Percentiles rank a stretch among this genome's conserved stretches.
phyloP scores from a whole-genome alignment of 2,797 vertebrate genomes.

The Moxostoma hubbsi region DNA sequence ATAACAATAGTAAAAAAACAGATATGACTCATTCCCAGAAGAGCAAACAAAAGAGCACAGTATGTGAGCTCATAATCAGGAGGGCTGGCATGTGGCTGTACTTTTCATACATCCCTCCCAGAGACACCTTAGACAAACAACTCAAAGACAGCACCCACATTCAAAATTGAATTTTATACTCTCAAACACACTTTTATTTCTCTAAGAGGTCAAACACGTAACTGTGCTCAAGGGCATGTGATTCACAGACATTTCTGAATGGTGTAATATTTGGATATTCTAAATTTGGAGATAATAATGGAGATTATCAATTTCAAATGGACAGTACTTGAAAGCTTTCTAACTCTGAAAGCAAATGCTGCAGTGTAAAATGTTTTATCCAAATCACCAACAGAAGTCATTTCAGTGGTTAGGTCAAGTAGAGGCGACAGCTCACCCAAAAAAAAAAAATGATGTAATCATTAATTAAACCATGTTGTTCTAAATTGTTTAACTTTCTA shows the following conservation, averaged over 20 bases:
- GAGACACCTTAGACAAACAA: constrained; percentile 40
- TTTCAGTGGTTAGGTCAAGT: too few relatives aligned
- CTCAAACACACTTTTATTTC: constrained; percentile 11
- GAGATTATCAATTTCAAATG: background rate
- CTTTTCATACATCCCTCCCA: background rate
- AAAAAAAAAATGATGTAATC: too few relatives aligned
- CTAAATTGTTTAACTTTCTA: too few relatives aligned
- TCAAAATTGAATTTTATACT: constrained; percentile 30
- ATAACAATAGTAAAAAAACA: constrained; percentile 41
- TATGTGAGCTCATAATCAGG: constrained; percentile 37
- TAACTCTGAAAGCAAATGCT: background rate
- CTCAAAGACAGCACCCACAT: constrained; percentile 6
- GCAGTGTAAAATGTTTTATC: background rate
- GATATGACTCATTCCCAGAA: constrained; percentile 36
- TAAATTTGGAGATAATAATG: background rate
- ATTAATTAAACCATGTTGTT: too few relatives aligned
- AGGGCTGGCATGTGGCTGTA: background rate
- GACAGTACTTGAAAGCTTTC: too few relatives aligned
- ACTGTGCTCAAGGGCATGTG: constrained; percentile 25
- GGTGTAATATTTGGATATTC: constrained; percentile 20
- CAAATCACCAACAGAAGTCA: too few relatives aligned
- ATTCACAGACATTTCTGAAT: background rate
- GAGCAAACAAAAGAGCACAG: background rate
- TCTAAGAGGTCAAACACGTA: constrained; percentile 15
- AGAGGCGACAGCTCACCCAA: too few relatives aligned